phyloP scores from a whole-genome alignment of 2,113 vertebrate genomes.

The Spheniscus mendiculus region DNA sequence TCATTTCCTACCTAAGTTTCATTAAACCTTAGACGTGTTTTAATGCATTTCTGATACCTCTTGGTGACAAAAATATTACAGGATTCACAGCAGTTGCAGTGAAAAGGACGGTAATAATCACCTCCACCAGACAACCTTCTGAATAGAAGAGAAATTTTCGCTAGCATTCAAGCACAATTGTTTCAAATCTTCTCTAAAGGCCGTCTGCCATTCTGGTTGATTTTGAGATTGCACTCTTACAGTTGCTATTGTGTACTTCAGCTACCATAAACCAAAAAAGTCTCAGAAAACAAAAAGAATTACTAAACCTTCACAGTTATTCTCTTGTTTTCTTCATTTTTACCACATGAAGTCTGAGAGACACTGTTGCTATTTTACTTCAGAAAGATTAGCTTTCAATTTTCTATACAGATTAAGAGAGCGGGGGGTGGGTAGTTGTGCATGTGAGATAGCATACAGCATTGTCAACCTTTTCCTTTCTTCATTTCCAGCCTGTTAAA shows the following conservation, averaged over 20 bases:
- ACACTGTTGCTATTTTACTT: neutral
- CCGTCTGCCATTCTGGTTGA: neutral
- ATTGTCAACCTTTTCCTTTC: neutral
- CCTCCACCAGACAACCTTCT: neutral
- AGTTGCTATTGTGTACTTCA: neutral
- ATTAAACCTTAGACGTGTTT: neutral
- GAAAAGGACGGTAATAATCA: neutral
- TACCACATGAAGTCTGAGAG: neutral
- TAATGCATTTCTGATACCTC: neutral
- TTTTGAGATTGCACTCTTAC: neutral
- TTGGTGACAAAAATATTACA: neutral
- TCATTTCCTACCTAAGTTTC: neutral
- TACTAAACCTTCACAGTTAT: neutral
- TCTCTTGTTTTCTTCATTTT: neutral
- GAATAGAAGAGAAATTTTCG: neutral
- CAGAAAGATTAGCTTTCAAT: neutral
- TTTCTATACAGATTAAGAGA: neutral
- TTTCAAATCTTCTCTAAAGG: neutral
- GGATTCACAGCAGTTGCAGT: neutral
- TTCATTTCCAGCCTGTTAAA: neutral
- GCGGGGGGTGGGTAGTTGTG: accelerated
- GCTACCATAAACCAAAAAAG: neutral
- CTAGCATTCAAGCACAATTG: neutral
- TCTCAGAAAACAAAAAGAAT: neutral
- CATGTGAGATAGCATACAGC: neutral